Conservation (phyloP, 2,888 invertebrate species). For the Scaptomyza tumidula region DNA sequence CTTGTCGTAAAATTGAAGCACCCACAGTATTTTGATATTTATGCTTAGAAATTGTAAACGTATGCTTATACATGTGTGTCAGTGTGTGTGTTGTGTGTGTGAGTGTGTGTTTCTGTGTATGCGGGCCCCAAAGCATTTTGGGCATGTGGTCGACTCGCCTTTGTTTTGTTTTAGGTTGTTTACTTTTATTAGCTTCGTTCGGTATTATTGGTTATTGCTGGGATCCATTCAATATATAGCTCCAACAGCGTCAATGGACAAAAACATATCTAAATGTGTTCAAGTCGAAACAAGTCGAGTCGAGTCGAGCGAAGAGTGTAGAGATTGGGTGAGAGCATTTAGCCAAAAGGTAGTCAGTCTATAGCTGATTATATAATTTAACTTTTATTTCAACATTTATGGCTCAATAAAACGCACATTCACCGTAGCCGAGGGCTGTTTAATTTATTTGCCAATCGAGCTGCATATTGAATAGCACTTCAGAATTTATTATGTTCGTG, state of each 20-base stretch:
- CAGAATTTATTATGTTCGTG: conserved; percentile 47
- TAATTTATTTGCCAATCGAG: conserved; percentile 58
- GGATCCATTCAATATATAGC: conserved; percentile 22
- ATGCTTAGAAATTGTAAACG: conserved; percentile 71
- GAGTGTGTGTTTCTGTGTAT: conserved; percentile 48
- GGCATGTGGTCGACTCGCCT: conserved; percentile 50
- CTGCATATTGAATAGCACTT: conserved; percentile 57
- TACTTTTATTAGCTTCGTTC: conserved; percentile 75
- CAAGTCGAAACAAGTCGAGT: neutral
- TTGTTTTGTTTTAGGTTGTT: conserved; percentile 64
- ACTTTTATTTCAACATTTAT: conserved; percentile 76
- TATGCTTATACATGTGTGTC: conserved; percentile 38
- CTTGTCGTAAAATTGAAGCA: conserved; percentile 72
- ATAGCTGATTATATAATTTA: conserved; percentile 66
- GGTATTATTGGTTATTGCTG: conserved; percentile 74
- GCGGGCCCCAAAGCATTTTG: conserved; percentile 62
- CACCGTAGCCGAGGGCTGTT: conserved; percentile 25
- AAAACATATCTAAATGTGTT: conserved; percentile 4
- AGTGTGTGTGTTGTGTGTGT: conserved; percentile 12
- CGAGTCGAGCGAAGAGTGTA: neutral
- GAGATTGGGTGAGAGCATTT: conserved; percentile 25
- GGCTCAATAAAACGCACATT: conserved; percentile 70
- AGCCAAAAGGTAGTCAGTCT: conserved; percentile 55
- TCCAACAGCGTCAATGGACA: conserved; percentile 22
- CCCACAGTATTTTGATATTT: conserved; percentile 74